Evolutionary conservation across 2,113 vertebrate genomes (phyloP).

Genomic region (Xiphorhynchus elegans): DNA sequence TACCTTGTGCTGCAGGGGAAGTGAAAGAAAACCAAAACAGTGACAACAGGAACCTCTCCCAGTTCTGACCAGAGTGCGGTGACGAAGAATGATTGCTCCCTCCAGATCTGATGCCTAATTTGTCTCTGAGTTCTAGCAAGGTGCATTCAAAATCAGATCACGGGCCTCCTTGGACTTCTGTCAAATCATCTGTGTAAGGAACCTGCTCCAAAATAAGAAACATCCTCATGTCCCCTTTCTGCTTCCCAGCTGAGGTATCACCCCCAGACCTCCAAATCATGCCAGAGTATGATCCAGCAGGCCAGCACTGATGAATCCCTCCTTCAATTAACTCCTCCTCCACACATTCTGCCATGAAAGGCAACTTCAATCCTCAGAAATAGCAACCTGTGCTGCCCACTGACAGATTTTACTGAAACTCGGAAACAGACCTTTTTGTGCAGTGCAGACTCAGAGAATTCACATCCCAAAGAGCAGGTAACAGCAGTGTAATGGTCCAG

Average conservation of each 20-base stretch:
- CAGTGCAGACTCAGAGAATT: not conserved
- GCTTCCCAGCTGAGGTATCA: not conserved
- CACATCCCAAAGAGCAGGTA: not conserved
- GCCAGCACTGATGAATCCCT: not conserved
- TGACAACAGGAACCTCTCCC: not conserved
- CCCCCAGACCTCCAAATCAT: not conserved
- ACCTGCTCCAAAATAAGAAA: not conserved
- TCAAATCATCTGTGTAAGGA: not conserved
- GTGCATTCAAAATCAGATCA: not conserved
- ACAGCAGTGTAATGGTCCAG: not conserved
- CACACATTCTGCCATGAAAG: not conserved
- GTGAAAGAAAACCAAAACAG: not conserved
- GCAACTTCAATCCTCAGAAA: not conserved
- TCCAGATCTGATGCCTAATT: not conserved
- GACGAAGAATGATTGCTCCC: not conserved
- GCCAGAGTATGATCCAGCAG: not conserved
- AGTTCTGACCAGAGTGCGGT: rapidly evolving
- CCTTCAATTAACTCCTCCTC: not conserved
- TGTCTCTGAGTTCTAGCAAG: not conserved
- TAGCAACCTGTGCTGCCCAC: rapidly evolving
- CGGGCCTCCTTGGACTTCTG: not conserved
- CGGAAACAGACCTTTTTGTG: not conserved
- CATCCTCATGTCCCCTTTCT: not conserved
- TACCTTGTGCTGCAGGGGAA: not conserved
- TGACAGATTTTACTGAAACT: not conserved